Conservation (phyloP, 2,797 vertebrate genomes). For the Iguana delicatissima region DNA sequence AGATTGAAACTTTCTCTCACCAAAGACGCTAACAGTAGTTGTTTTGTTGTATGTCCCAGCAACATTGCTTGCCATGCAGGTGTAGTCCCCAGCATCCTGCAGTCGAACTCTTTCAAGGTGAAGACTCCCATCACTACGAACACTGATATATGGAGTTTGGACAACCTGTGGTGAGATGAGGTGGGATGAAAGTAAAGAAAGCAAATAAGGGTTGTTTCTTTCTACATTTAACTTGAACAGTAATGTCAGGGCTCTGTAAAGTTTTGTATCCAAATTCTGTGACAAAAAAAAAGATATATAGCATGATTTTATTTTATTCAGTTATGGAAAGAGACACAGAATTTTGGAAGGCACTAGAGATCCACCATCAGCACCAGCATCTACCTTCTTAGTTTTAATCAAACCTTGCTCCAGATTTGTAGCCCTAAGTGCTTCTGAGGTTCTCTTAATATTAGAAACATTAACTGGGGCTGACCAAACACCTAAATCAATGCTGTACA, state of each 20-base stretch:
- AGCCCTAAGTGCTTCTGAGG: no score
- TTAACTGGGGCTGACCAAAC: no score
- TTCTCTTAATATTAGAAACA: no score
- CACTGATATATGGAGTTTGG: conserved; percentile 86
- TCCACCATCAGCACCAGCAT: no score
- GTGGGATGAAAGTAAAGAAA: not conserved
- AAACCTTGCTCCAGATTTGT: not conserved
- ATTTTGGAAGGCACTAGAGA: not conserved
- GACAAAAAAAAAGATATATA: not conserved
- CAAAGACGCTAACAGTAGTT: conserved; percentile 87
- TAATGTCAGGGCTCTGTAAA: not conserved
- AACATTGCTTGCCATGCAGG: conserved; percentile 90
- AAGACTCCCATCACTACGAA: conserved; percentile 92
- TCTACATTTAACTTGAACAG: not conserved
- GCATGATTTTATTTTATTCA: not conserved
- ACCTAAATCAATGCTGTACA: no score
- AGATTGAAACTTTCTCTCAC: conserved; percentile 77
- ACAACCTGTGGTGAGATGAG: conserved; percentile 81
- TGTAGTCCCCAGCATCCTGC: conserved; percentile 90
- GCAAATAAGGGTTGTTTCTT: not conserved
- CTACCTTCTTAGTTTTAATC: not conserved
- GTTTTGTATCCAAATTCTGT: not conserved
- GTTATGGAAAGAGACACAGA: not conserved
- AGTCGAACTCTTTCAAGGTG: conserved; percentile 91
- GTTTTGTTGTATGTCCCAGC: conserved; percentile 91